Conservation (phyloP, 2,888 invertebrate genomes). For the Halictus quadricinctus region DNA sequence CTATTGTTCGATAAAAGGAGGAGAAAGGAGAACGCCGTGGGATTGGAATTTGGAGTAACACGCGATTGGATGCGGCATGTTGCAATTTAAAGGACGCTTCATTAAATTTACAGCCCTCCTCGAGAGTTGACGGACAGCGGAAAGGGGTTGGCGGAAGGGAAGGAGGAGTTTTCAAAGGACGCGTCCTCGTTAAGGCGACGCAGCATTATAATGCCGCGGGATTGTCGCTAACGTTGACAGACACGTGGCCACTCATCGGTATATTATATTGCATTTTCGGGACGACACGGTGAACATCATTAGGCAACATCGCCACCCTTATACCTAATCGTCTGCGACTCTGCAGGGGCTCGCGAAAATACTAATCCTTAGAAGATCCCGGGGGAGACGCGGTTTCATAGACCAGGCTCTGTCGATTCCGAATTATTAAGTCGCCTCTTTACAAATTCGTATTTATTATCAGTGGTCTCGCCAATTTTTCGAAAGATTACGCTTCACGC, state of each 20-base stretch:
- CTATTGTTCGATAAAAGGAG: background rate
- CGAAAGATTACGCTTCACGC: no score
- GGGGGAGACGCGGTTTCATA: background rate
- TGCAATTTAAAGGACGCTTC: slow-evolving; percentile 68
- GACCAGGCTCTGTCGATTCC: background rate
- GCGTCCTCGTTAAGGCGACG: slow-evolving; percentile 78
- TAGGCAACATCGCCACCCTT: slow-evolving; percentile 21
- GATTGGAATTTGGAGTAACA: slow-evolving; percentile 43
- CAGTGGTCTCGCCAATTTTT: no score
- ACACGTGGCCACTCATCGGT: slow-evolving; percentile 64
- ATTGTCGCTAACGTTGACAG: slow-evolving; percentile 62
- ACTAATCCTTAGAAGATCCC: background rate
- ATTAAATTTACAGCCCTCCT: slow-evolving; percentile 72
- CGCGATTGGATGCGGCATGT: slow-evolving; percentile 50
- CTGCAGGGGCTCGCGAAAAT: background rate
- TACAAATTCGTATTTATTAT: no score
- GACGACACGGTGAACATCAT: slow-evolving; percentile 46
- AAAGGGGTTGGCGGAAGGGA: slow-evolving; percentile 65
- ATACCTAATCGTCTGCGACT: background rate
- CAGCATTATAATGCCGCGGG: slow-evolving; percentile 71
- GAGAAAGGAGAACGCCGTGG: slow-evolving; percentile 8
- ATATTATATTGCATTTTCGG: slow-evolving; percentile 56
- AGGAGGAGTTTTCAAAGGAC: slow-evolving; percentile 71
- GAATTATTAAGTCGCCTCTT: background rate
- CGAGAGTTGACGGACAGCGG: slow-evolving; percentile 71